Base-by-base conservation (phyloP, 2,888 invertebrate species). In the Eucriotettix oculatus region DNA sequence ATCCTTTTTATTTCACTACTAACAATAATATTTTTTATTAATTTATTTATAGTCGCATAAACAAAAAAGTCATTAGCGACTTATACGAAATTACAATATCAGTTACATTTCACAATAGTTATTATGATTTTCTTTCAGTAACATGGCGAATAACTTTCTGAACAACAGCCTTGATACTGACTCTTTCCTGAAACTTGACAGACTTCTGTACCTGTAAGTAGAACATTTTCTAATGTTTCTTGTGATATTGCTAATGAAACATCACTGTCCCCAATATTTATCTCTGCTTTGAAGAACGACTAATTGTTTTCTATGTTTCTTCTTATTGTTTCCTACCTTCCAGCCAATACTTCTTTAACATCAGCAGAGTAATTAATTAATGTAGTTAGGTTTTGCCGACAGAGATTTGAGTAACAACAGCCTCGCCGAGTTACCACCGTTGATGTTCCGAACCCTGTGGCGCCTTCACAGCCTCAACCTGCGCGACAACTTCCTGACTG, bases 321-420 rank as follows among this genome's bases (percentile, higher is more conserved):
- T 29, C 29, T 29, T 29, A 7, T 2, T 29, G 29, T 29, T 29
- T 29, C 29, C 29, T 29, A 29, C 29, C n/a, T n/a, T n/a, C n/a
- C 29, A 29, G 29, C 29, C 29, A 29, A 29, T 29, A 29, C 7
- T 29, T 29, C 29, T 29, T 29, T 29, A 29, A 29, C 29, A 29
- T 29, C 29, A 29, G 29, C 29, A 29, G 29, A 48, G n/a, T 14
- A 48, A 48, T 48, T 48, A 48, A 48, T n/a, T 48, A 48, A 48
- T 14, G 12, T 48, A 48, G n/a, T 60, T 41, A 9, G 59, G 58
- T 14, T 60, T 59, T 29, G 53, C 60, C 66, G 67, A 40, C 66
- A 74, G 73, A 54, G 74, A 75, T 63, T 62, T 75, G 43, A 72
- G 70, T 59, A 71, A 72, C 63, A 75, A 75, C 66, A 67, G 67